Percentiles rank a stretch among this genome's conserved stretches.
Conservation (phyloP, 1,140 invertebrate genomes). For the Chrysoperla carnea region DNA sequence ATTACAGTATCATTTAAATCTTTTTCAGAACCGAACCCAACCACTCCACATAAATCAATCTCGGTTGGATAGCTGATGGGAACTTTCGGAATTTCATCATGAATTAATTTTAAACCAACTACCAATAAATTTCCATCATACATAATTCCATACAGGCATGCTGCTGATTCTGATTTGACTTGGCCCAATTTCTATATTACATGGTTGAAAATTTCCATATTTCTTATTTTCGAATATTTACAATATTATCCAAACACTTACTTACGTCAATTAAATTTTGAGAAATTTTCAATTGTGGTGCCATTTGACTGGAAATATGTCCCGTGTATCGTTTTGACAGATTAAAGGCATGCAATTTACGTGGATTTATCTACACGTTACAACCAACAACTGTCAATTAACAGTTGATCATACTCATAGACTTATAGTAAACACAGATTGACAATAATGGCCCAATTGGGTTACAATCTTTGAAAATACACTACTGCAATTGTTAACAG, state of each 20-base stretch:
- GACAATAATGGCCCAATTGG: too few species aligned
- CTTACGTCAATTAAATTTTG: background rate
- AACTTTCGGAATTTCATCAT: constrained; percentile 32
- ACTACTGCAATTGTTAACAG: too few species aligned
- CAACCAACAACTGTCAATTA: too few species aligned
- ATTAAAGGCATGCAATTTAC: background rate
- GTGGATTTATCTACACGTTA: too few species aligned
- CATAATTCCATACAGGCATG: constrained; percentile 54
- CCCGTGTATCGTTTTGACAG: background rate
- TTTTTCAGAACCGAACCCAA: constrained; percentile 35
- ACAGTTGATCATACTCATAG: too few species aligned
- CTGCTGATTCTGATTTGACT: constrained; percentile 34
- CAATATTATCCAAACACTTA: background rate
- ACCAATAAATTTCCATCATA: constrained; percentile 48
- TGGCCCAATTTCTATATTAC: constrained; percentile 33
- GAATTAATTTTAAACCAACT: constrained; percentile 40
- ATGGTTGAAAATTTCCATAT: constrained; percentile 5
- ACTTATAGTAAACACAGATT: too few species aligned
- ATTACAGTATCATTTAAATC: constrained; percentile 30
- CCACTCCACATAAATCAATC: constrained; percentile 52
- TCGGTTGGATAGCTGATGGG: constrained; percentile 50
- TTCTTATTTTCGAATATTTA: constrained; percentile 3
- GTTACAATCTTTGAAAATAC: too few species aligned
- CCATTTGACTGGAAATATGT: background rate
- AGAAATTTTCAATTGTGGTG: background rate